phyloP scores from a whole-genome alignment of 2,797 vertebrate genomes.

The Gymnothorax javanicus region DNA sequence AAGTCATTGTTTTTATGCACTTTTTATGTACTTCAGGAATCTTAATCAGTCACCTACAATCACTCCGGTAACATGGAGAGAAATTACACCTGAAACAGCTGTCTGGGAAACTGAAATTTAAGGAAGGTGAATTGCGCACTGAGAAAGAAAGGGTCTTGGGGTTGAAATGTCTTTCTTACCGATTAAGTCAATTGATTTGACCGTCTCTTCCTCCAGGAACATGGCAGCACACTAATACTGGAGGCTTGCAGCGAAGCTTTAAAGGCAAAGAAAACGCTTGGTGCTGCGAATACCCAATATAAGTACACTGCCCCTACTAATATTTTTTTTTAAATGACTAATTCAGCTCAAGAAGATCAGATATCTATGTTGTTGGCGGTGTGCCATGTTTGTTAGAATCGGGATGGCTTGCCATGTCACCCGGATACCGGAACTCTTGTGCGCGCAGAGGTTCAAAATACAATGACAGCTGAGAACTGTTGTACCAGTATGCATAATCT shows the following conservation, averaged over 20 bases:
- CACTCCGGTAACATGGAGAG: background rate
- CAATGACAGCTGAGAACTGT: no score
- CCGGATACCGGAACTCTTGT: no score
- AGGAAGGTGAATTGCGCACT: background rate
- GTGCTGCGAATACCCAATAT: no score
- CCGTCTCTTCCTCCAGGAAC: background rate
- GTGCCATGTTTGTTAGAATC: no score
- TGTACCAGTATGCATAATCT: no score
- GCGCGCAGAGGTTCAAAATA: no score
- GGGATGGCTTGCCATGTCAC: no score
- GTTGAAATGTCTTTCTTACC: background rate
- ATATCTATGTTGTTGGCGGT: no score
- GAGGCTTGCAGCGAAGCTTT: background rate
- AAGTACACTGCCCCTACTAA: no score
- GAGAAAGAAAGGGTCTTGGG: background rate
- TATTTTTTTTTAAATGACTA: no score
- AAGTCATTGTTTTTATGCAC: background rate
- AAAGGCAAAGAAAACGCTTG: no score
- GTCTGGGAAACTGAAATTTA: background rate
- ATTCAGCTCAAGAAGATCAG: no score
- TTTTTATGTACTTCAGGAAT: background rate
- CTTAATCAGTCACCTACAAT: conserved; percentile 10
- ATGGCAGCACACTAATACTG: background rate
- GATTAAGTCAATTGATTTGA: conserved; percentile 14
- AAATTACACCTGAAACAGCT: background rate